Evolutionary conservation across 2,797 vertebrate genomes (phyloP), one percentile per base, ranked within the genome.

Genomic region (Poecilia picta): DNA sequence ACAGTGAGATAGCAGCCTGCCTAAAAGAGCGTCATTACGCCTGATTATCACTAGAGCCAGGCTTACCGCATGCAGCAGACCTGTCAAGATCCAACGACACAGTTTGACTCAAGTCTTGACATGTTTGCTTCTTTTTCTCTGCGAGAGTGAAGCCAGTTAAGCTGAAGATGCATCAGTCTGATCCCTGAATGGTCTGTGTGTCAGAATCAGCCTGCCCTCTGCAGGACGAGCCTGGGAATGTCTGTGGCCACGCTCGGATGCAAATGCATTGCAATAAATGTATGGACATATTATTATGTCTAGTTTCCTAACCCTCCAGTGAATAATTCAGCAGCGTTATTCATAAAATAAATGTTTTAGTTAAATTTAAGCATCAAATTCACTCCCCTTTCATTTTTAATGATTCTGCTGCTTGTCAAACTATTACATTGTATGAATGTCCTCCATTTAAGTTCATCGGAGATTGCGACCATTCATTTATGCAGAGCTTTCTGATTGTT

Each of bases 191-290:
- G 78, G 45, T 11, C 36, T 72, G 68, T 86, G 84, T 62, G 74
- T 91, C 87, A 87, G 88, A 86, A 82, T 51, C 72, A 90, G 85
- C 70, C 82, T 94, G 94, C 94, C 94, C 92, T 91, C 94, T 95
- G 87, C 94, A 94, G 95, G 94, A 88, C 2, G 13, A 53, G 23
- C 59, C 15, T 59, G 49, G 72, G 28, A 59, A 86, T 72, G 55
- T 83, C 41, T 81, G 23, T 73, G 6, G n/a, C 43, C 43, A 75
- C 72, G 43, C 41, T 55, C 36, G 13, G 11, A 5, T n/a, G 39
- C 39, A 71, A 71, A 71, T 28, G n/a, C 25, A 71, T 46, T 43
- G 12, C 39, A 70, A 25, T 45, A 43, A 15, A 43, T 45, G 12
- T 70, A 70, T 41, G 25, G n/a, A 71, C 12, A 46, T 28, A 45